Evolutionary conservation across 1,140 invertebrate genomes (phyloP).

Genomic region (Venturia canescens): DNA sequence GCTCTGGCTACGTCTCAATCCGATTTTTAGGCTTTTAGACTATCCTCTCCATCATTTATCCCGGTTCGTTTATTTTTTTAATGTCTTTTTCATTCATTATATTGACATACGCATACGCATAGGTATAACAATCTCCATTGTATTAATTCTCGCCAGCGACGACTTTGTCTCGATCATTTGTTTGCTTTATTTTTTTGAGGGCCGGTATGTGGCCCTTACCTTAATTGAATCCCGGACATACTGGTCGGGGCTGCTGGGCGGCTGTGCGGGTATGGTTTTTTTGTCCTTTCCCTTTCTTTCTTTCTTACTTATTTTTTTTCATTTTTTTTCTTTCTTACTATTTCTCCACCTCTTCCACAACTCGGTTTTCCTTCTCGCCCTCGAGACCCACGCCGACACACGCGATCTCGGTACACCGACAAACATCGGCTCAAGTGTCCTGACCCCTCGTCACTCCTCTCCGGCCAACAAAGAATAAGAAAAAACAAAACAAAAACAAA

Average conservation of each 20-base stretch:
- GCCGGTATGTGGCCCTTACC: slow-evolving; percentile 41
- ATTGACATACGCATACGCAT: not conserved
- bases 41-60: slow-evolving; percentile 25
- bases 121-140: not conserved
- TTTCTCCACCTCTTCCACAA: not conserved
- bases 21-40: slow-evolving; percentile 66
- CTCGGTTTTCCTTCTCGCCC: slow-evolving; percentile 18
- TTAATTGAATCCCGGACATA: slow-evolving; percentile 46
- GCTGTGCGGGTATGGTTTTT: not conserved
- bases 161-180: not conserved
- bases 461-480: not conserved
- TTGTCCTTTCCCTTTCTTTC: slow-evolving; percentile 3
- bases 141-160: not conserved
- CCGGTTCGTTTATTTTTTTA: slow-evolving; percentile 32
- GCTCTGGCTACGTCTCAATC: slow-evolving; percentile 78
- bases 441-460: not conserved
- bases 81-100: slow-evolving; percentile 8
- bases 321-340: slow-evolving; percentile 9
- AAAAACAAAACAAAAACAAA: slow-evolving; percentile 6
- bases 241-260: slow-evolving; percentile 33
- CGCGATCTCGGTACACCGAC: not conserved
- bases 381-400: slow-evolving; percentile 2
- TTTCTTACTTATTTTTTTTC: slow-evolving; percentile 11
- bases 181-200: not conserved
- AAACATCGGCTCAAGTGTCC: slow-evolving; percentile 28